Evolutionary conservation across 2,113 vertebrate genomes (phyloP), one percentile per base, ranked within the genome.

Genomic region (human (Homo sapiens)): DNA sequence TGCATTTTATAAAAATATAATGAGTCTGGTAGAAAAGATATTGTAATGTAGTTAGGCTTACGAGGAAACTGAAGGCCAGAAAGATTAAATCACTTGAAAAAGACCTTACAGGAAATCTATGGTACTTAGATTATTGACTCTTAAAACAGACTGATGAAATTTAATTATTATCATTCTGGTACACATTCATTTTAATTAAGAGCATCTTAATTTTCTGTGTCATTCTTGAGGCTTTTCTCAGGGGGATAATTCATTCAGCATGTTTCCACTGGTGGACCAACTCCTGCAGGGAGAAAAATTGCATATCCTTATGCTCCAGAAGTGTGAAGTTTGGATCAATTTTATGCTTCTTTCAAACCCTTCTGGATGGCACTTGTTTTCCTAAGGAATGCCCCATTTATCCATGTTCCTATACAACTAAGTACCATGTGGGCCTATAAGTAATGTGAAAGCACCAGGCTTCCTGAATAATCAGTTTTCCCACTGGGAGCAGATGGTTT

Each of bases 401-500:
- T 81, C 23, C 64, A 43, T 76, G 61, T 78, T 93, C 50, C 40
- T 92, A 59, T 94, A 52, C 55, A 92, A 38, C 48, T 93, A 92
- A 93, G 87, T 22, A 97, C 76, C 64, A 38, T 40, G 30, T 81
- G 80, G 32, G n/a, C 6, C 79, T 96, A 12, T 76, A 85, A 73
- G 78, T 93, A 43, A 92, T 94, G 83, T 43, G 43, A 96, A 96
- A 88, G 40, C 73, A 81, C 61, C 61, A 38, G 9, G 32, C 12
- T 96, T 96, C 43, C 80, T 95, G 80, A 80, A 84, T 92, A 90
- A 97, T 92, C 88, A 76, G 70, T 79, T 90, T 96, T 94, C 92
- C 66, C 96, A 88, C 90, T 95, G 95, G 32, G 64, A 98, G 72
- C 95, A 97, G 97, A 96, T 98, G 96, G 90, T 52, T 97, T 89